A percentile compares a stretch with the other conserved stretches of the same genome.
These are phyloP conservation scores for Etheostoma spectabile DNA, from an alignment of 2,113 vertebrate genomes.

Conservation along the genomic window DNA sequence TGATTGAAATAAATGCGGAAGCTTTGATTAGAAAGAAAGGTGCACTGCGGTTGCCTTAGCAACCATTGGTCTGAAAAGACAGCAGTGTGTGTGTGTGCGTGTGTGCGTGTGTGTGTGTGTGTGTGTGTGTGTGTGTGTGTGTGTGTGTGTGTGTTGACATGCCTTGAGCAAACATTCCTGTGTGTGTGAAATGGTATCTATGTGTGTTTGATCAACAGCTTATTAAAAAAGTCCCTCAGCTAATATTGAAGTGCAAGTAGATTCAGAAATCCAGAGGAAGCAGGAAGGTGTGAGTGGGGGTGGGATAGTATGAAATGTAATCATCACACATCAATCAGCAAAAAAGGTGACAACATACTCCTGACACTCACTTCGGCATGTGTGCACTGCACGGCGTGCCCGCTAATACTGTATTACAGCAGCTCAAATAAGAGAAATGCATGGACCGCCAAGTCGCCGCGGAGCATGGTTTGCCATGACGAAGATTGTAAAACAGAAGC, in stretches of 20 bases:
- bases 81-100: constrained; percentile 25
- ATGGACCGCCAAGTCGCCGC: constrained; percentile 49
- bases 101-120: constrained; percentile 23
- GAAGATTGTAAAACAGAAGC: constrained; percentile 26
- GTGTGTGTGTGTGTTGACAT: constrained; percentile 38
- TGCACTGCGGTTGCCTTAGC: constrained; percentile 72
- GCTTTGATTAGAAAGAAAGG: constrained; percentile 69
- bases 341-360: constrained; percentile 52
- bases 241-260: constrained; percentile 50
- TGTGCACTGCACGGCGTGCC: constrained; percentile 48
- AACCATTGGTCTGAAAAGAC: constrained; percentile 64
- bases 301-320: constrained; percentile 36
- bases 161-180: constrained; percentile 55
- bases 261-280: constrained; percentile 37
- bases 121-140: constrained; percentile 33
- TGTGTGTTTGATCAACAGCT: constrained; percentile 51
- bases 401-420: constrained; percentile 10
- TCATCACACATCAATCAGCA: constrained; percentile 27
- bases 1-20: constrained; percentile 60
- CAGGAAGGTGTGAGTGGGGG: constrained; percentile 8
- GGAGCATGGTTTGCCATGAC: constrained; percentile 51
- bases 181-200: constrained; percentile 7
- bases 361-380: constrained; percentile 48
- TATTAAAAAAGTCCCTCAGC: constrained; percentile 50
- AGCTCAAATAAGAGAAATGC: constrained; percentile 27